Conservation (phyloP, 2,113 vertebrate species). For the Uria aalge region DNA sequence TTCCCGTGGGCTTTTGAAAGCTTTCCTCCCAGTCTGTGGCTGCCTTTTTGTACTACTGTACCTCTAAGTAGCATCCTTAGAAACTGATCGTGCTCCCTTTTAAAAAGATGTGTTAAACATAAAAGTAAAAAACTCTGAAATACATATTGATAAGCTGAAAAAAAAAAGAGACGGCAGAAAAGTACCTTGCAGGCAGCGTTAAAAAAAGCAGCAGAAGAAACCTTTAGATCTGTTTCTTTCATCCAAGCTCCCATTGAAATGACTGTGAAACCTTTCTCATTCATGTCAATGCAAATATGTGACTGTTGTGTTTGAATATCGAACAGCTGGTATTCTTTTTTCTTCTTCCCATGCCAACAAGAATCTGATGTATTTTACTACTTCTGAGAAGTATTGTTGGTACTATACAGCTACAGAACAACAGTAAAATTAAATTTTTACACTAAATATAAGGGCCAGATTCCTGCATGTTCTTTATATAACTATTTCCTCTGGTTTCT, state of each 20-base stretch:
- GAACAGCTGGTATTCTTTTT: background rate
- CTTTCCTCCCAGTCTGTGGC: background rate
- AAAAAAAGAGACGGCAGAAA: background rate
- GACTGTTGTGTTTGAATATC: background rate
- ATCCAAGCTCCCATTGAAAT: conserved; percentile 23
- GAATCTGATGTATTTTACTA: background rate
- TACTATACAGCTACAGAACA: background rate
- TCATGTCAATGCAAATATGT: conserved; percentile 46
- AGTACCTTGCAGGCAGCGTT: conserved; percentile 27
- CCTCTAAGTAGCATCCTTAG: background rate
- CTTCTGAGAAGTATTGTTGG: background rate
- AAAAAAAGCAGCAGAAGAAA: background rate
- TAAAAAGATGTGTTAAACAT: conserved; percentile 28
- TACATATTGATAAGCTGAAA: conserved; percentile 42
- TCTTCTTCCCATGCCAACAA: background rate
- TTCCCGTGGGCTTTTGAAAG: background rate
- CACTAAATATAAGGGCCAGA: background rate
- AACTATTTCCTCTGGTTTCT: background rate
- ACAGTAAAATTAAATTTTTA: background rate
- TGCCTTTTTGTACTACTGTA: conserved; percentile 19
- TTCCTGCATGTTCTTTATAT: background rate
- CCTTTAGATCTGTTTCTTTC: conserved; percentile 55
- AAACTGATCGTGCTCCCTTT: background rate
- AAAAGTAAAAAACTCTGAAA: conserved; percentile 28
- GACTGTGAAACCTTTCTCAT: conserved; percentile 12